Evolutionary conservation across 2,113 vertebrate species (phyloP).

Genomic region (Brachypteracias leptosomus): DNA sequence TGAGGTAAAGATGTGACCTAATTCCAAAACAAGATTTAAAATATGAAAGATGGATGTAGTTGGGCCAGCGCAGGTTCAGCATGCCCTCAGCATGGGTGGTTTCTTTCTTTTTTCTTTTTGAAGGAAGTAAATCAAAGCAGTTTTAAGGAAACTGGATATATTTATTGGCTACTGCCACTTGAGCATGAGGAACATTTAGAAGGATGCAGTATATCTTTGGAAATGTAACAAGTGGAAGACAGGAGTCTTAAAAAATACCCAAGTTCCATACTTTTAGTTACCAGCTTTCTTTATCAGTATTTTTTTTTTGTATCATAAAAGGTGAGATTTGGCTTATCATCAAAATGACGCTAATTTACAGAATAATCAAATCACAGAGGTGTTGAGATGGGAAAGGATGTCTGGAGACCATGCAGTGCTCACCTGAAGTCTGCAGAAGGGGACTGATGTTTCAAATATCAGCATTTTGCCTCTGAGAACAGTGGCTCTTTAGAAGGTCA

Average conservation of each 20-base stretch:
- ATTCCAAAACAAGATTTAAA: background rate
- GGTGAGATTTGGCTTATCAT: background rate
- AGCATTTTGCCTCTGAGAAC: background rate
- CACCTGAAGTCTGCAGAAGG: background rate
- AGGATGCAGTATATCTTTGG: conserved; percentile 10
- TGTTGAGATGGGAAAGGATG: background rate
- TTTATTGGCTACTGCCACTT: conserved; percentile 12
- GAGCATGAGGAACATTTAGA: background rate
- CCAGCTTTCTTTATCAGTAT: background rate
- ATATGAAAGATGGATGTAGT: background rate
- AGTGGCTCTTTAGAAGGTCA: background rate
- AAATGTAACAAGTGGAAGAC: background rate
- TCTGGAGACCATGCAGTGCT: background rate
- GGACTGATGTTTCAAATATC: background rate
- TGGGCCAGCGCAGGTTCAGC: background rate
- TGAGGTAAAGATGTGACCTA: background rate
- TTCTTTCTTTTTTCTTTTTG: background rate
- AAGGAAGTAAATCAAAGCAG: conserved; percentile 24
- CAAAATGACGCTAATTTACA: background rate
- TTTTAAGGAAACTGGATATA: conserved; percentile 1
- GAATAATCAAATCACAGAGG: background rate
- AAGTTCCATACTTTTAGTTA: background rate
- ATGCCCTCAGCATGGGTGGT: background rate
- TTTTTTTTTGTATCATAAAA: background rate
- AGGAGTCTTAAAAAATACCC: background rate